A percentile compares a stretch with the other conserved stretches of the same genome.
Evolutionary conservation across 2,113 vertebrate species (phyloP).

Genomic region (Rafetus swinhoei): DNA sequence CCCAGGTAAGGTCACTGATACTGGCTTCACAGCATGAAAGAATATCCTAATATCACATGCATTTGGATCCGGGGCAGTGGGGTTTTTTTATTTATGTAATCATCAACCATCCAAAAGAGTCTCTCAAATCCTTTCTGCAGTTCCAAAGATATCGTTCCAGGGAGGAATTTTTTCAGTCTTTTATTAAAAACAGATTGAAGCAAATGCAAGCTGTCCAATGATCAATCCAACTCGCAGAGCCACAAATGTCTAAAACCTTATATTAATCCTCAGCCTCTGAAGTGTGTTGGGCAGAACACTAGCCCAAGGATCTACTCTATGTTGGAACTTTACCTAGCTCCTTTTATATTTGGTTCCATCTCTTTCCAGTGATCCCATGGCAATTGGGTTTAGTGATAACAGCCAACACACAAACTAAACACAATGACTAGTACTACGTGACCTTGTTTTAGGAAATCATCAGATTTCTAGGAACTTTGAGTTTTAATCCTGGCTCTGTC

Average conservation of each 20-base stretch:
- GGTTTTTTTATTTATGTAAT: not conserved
- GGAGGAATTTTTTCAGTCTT: not conserved
- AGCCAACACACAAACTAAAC: not conserved
- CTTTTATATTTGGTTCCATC: not conserved
- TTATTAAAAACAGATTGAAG: not conserved
- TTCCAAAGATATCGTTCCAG: not conserved
- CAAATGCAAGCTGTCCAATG: not conserved
- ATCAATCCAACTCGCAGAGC: not conserved
- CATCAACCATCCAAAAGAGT: not conserved
- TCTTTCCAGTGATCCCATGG: not conserved
- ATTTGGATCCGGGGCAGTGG: not conserved
- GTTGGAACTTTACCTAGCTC: not conserved
- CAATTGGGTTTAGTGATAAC: not conserved
- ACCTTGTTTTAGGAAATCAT: not conserved
- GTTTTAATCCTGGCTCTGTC: not conserved
- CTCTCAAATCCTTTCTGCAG: not conserved
- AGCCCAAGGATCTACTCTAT: not conserved
- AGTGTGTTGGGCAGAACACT: not conserved
- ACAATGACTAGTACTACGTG: not conserved
- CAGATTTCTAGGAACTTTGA: not conserved
- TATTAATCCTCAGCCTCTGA: not conserved
- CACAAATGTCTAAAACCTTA: not conserved
- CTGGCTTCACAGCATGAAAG: not conserved
- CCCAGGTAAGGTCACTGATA: not conserved
- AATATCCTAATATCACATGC: not conserved